Evolutionary conservation across 2,888 invertebrate genomes (phyloP), one percentile per base, ranked within the genome.

Genomic region (Yponomeuta sedellus): DNA sequence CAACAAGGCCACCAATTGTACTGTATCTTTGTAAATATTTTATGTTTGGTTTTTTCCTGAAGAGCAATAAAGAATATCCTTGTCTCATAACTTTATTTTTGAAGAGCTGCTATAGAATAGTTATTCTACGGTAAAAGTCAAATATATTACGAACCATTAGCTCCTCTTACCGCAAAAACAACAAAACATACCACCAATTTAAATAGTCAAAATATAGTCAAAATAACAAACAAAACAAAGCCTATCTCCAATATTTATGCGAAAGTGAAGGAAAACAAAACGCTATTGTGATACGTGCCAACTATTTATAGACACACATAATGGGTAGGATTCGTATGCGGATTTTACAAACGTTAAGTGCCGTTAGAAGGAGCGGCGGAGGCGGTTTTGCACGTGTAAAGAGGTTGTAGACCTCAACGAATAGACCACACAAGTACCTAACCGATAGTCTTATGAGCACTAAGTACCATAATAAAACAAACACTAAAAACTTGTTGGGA

Each of bases 291-390:
- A 52, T 52, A 16, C 44, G 16, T 5, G 12, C 11, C 20, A 59
- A 25, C 59, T 59, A 16, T 19, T 20, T 22, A 57, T 52, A 16
- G 44, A 52, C 44, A 16, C 44, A 52, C 3, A 52, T 12, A 52
- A 52, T 52, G 5, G 44, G 44, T 5, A n/a, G n/a, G n/a, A 59
- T 59, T 59, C 20, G 22, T 19, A 3, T 59, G 59, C 11, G 20
- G 22, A 59, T 19, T 59, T 25, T 12, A 59, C 25, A 16, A 22
- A 62, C 61, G 22, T 61, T 16, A 62, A 28, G 76, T 80, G 77
- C 85, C 85, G 85, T 85, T 86, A 82, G 67, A 73, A 79, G 82
- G 83, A 78, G 83, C 76, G 83, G 74, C 77, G 12, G 52, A 20
- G 66, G 61, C 52, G 71, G 72, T 75, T 76, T 82, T 75, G 83